A percentile compares a stretch with the other conserved stretches of the same genome.
Evolutionary conservation across 2,888 invertebrate genomes (phyloP).

Genomic region (Mesorhabditis sp.): DNA sequence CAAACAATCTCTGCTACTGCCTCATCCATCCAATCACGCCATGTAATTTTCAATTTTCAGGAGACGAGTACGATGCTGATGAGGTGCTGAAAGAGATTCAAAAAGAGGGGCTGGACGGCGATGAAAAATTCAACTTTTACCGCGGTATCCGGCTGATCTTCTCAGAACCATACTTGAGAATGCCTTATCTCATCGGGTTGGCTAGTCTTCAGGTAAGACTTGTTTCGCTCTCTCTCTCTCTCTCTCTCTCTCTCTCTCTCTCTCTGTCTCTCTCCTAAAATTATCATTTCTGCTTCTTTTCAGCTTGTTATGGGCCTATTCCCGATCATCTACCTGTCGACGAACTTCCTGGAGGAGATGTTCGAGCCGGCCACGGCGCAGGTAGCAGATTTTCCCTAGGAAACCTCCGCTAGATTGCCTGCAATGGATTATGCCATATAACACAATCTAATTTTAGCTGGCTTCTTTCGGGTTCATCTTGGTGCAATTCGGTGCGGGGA

Average conservation of each 20-base stretch:
- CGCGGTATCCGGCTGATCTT: not conserved
- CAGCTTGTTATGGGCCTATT: not conserved
- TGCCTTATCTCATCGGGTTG: not conserved
- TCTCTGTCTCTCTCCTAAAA: not conserved
- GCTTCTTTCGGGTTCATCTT: slow-evolving; percentile 1
- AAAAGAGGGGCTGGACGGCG: not conserved
- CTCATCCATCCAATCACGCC: no score
- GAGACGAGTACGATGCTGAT: not conserved
- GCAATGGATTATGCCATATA: not conserved
- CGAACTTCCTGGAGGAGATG: not conserved
- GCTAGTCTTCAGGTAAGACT: not conserved
- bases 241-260: no score
- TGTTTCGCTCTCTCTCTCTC: no score
- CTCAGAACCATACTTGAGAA: not conserved
- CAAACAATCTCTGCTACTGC: no score
- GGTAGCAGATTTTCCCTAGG: not conserved
- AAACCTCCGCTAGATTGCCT: not conserved
- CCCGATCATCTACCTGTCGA: slow-evolving; percentile 4
- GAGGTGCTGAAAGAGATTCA: not conserved
- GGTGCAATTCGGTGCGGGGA: not conserved
- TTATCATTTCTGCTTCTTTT: not conserved
- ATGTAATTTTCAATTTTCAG: not conserved
- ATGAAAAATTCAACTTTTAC: not conserved
- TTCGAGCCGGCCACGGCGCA: not conserved
- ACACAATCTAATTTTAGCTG: not conserved